Base-by-base conservation (phyloP, 2,113 vertebrate species). In the Phalacrocorax pelagicus region DNA sequence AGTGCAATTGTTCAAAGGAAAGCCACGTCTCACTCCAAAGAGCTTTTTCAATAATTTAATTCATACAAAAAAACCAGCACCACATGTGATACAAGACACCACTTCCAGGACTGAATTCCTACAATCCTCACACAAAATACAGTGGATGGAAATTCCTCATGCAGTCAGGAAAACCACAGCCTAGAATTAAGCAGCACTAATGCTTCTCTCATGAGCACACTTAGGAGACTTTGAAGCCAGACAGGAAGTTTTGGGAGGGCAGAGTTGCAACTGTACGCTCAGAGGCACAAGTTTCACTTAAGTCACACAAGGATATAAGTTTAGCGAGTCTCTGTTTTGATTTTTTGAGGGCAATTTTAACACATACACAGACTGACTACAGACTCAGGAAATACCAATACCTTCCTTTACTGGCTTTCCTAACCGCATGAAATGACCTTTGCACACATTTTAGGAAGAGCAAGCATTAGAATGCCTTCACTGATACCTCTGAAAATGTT, bases 91-190 rank as follows among this genome's bases (percentile, higher is more conserved):
- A 74, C 47, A 71, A 91, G 32, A 71, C 21, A 84, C 6, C 63
- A 71, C 94, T 92, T 89, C 95, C 83, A 94, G 42, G 23, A 89
- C 81, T 91, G 95, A 96, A 96, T 91, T 86, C 81, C 89, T 46
- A 70, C n/a, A 78, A 91, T 86, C 38, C 23, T 74, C 72, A 57
- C 57, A 92, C 20, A 59, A 81, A 91, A 57, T 55, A 78, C 13
- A 71, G 42, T 21, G 32, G n/a, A 65, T 11, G 21, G 24, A 36
- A 71, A 90, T 70, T 75, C 84, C 57, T 91, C 81, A 74, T 96
- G 89, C 91, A 97, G 89, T 84, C 65, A 92, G 86, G 81, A 94
- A 89, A 94, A 61, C n/a, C 47, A 15, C 0, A 0, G 32, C 20
- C 10, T 59, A 84, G 61, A 92, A 78, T 57, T 78, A 88, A 71